Evolutionary conservation across 1,140 invertebrate genomes (phyloP), one percentile per base, ranked within the genome.

Genomic region (Aphelinus atriplicis): DNA sequence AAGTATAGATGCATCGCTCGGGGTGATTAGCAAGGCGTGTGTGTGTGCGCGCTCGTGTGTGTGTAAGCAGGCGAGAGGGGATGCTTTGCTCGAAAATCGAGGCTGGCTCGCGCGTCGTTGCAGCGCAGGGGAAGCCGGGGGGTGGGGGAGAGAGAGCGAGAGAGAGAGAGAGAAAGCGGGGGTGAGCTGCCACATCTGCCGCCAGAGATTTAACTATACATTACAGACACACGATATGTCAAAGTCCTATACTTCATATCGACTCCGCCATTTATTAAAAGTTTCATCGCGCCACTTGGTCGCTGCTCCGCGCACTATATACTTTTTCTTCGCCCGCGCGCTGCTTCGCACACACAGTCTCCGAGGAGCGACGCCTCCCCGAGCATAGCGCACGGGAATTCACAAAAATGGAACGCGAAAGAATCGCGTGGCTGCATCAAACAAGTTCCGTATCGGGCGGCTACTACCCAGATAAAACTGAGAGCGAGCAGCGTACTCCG

Each of bases 191-290:
- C 85, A 86, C 86, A 88, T 87, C 87, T 88, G 87, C 84, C 80
- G 84, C 87, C 86, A 88, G 85, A 88, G 86, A 87, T 88, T 87
- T 87, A 88, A 88, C 87, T 88, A 88, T 88, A 88, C 87, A 88
- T 88, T 88, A 87, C 87, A 87, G 87, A 88, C 87, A 87, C 85
- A 85, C 86, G 87, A 88, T 88, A 88, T 87, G 87, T 88, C 87
- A 88, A 88, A 88, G 86, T 88, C 86, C 86, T 87, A 88, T 87
- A 87, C 86, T 88, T 87, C 86, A 88, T 88, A 88, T 88, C 87
- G 87, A 87, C 87, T 88, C 81, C 79, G 85, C 87, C 87, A 88
- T 88, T 88, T 88, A 87, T 88, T 88, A 88, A 87, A 88, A 88
- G 86, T 88, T 88, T 87, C 87, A 87, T 87, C 86, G 86, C 83